Conservation (phyloP, 2,797 vertebrate species). For the Sebastes flavidus region DNA sequence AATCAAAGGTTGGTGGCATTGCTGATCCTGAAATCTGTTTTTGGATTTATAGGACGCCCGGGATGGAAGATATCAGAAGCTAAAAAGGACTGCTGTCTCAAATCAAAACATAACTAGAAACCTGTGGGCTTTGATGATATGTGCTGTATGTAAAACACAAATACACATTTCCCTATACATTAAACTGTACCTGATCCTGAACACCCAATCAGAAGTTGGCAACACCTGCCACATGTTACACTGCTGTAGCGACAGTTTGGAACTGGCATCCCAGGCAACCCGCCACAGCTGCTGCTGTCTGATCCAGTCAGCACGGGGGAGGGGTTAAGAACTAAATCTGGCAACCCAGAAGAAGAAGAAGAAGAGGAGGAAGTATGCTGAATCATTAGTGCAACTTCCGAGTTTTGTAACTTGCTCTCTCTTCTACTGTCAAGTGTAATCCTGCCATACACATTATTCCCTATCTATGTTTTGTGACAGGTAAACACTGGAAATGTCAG, state of each 20-base stretch:
- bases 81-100: neutral
- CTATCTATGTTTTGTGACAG: neutral
- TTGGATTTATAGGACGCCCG: slow-evolving; percentile 2
- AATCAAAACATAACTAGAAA: neutral
- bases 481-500: neutral
- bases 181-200: neutral
- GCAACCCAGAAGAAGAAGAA: slow-evolving; percentile 5
- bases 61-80: slow-evolving; percentile 10
- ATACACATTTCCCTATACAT: neutral
- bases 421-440: neutral
- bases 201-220: neutral
- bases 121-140: neutral
- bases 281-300: slow-evolving; percentile 36
- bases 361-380: neutral
- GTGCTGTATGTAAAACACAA: neutral
- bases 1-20: slow-evolving; percentile 48
- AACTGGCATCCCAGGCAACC: slow-evolving; percentile 11
- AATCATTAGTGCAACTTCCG: neutral
- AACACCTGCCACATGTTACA: neutral
- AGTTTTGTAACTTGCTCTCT: neutral
- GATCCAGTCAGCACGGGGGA: slow-evolving; percentile 8
- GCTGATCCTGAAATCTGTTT: slow-evolving; percentile 50
- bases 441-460: neutral
- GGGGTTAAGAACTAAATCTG: slow-evolving; percentile 33
- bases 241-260: neutral